Conservation (phyloP, 2,888 invertebrate genomes). For the Lasioglossum vierecki region DNA sequence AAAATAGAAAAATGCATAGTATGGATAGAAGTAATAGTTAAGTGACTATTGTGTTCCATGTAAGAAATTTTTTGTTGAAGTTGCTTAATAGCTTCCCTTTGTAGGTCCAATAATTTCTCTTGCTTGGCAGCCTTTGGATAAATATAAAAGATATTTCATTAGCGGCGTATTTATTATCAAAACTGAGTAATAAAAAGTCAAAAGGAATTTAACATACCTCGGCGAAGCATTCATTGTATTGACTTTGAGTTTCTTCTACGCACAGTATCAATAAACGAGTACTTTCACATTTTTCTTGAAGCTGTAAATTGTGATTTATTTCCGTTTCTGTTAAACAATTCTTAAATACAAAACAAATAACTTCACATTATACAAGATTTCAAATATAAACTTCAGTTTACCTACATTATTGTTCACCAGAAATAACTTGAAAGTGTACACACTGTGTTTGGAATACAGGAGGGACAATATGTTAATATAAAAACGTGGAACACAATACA, state of each 20-base stretch:
- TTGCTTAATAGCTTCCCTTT: conserved; percentile 75
- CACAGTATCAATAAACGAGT: conserved; percentile 74
- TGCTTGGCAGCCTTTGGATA: conserved; percentile 77
- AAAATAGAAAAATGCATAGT: conserved; percentile 76
- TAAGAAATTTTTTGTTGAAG: conserved; percentile 74
- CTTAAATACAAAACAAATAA: not conserved
- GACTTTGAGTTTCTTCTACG: conserved; percentile 77
- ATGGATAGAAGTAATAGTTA: conserved; percentile 71
- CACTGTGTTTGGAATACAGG: not conserved
- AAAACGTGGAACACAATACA: conserved; percentile 34
- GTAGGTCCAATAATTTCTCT: conserved; percentile 76
- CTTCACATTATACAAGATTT: not conserved
- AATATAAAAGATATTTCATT: conserved; percentile 27
- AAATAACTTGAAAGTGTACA: conserved; percentile 5
- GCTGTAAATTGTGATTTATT: conserved; percentile 72
- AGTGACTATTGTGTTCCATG: conserved; percentile 69
- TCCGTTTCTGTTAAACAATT: conserved; percentile 21
- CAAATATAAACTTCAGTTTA: conserved; percentile 24
- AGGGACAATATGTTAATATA: conserved; percentile 23
- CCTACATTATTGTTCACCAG: not conserved
- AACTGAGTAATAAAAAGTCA: not conserved
- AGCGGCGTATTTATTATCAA: not conserved
- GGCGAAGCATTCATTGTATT: conserved; percentile 79
- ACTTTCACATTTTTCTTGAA: conserved; percentile 70
- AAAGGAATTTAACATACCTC: conserved; percentile 72